These are phyloP conservation scores for Marmota flaviventris DNA, from an alignment of 2,113 vertebrate genomes.

Conservation along the genomic window DNA sequence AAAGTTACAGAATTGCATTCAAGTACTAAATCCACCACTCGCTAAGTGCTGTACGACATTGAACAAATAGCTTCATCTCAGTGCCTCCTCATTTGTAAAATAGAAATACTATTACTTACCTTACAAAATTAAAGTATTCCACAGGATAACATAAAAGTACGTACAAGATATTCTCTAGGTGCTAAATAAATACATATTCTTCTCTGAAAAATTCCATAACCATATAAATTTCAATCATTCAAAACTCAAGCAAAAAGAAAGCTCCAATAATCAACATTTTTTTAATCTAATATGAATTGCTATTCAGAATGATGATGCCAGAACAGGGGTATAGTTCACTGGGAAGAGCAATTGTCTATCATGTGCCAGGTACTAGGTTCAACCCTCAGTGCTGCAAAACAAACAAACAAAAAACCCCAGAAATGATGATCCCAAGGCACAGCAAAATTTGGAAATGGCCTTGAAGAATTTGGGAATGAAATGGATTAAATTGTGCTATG, in stretches of 20 bases:
- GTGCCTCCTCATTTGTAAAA: constrained; percentile 36
- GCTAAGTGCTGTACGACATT: constrained; percentile 22
- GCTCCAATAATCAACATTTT: constrained; percentile 10
- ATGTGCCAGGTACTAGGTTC: not conserved
- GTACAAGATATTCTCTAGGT: constrained; percentile 23
- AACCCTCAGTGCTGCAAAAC: not conserved
- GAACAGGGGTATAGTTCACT: not conserved
- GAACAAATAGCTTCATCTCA: constrained; percentile 46
- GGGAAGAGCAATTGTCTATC: not conserved
- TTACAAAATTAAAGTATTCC: constrained; percentile 43
- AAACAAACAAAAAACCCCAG: not conserved
- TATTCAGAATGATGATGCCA: constrained; percentile 47
- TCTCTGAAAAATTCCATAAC: constrained; percentile 44
- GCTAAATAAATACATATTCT: constrained; percentile 46
- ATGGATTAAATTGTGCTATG: too few species aligned
- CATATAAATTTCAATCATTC: constrained; percentile 33
- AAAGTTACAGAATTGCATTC: constrained; percentile 50
- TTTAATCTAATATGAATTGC: constrained; percentile 39
- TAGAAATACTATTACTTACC: not conserved
- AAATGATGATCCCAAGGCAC: constrained; percentile 47
- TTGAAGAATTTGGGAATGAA: constrained; percentile 11
- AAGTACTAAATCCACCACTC: not conserved
- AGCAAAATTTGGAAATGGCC: constrained; percentile 20
- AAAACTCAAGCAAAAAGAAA: constrained; percentile 63
- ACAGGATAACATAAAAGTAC: constrained; percentile 48